Evolutionary conservation across 2,797 vertebrate species (phyloP).

Genomic region (Onychomys torridus): DNA sequence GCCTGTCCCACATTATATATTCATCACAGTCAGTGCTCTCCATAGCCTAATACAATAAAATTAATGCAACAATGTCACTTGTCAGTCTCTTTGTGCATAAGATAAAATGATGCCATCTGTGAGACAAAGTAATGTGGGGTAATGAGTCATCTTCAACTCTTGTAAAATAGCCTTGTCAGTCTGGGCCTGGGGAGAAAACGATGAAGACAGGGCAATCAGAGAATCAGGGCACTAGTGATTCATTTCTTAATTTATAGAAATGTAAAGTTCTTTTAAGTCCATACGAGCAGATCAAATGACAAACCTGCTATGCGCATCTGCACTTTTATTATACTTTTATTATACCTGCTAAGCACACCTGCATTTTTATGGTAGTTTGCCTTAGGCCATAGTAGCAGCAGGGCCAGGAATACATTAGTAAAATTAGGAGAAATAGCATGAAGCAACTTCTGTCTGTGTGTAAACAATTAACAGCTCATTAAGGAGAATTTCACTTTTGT

Average conservation of each 20-base stretch:
- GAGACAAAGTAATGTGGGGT: slow-evolving; percentile 76
- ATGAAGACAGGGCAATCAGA: slow-evolving; percentile 78
- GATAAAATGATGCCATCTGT: slow-evolving; percentile 83
- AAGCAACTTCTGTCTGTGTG: slow-evolving; percentile 55
- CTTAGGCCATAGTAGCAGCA: slow-evolving; percentile 57
- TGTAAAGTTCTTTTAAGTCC: slow-evolving; percentile 49
- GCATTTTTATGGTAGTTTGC: slow-evolving; percentile 78
- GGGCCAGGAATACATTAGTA: slow-evolving; percentile 66
- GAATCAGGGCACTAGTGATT: slow-evolving; percentile 69
- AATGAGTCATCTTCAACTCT: slow-evolving; percentile 80
- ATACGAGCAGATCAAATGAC: slow-evolving; percentile 53
- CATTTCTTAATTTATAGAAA: slow-evolving; percentile 76
- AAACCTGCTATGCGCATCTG: slow-evolving; percentile 83
- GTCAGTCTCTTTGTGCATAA: slow-evolving; percentile 77
- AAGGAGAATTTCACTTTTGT: slow-evolving; percentile 61
- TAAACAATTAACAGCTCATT: slow-evolving; percentile 73
- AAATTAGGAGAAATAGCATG: slow-evolving; percentile 74
- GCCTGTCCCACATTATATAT: slow-evolving; percentile 35
- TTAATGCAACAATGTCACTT: slow-evolving; percentile 80
- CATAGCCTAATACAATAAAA: slow-evolving; percentile 73
- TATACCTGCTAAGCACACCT: slow-evolving; percentile 80
- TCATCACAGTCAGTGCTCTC: slow-evolving; percentile 62
- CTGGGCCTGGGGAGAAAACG: slow-evolving; percentile 75
- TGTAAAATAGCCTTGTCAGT: slow-evolving; percentile 74
- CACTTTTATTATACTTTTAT: slow-evolving; percentile 68